Evolutionary conservation across 2,797 vertebrate genomes (phyloP).

Genomic region (Erethizon dorsatum): DNA sequence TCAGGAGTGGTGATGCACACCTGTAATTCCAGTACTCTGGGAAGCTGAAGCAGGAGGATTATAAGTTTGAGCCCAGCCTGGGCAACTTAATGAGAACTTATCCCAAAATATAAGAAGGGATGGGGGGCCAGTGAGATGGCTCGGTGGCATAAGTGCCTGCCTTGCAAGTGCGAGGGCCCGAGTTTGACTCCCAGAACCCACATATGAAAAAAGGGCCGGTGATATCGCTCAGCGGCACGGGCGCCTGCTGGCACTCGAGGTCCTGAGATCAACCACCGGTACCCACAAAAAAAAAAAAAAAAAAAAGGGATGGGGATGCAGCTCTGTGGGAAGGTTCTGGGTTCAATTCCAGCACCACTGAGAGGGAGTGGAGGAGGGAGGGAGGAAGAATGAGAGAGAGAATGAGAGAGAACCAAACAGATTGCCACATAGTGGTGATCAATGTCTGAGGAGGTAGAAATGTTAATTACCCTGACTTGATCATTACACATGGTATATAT

Average conservation of each 20-base stretch:
- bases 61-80: neutral
- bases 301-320: neutral
- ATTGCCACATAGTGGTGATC: neutral
- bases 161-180: too few relatives aligned
- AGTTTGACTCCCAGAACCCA: too few relatives aligned
- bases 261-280: too few relatives aligned
- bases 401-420: neutral
- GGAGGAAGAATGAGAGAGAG: too few relatives aligned
- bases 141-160: too few relatives aligned
- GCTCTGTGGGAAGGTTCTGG: neutral
- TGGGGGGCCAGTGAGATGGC: neutral
- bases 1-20: neutral
- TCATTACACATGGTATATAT: too few relatives aligned
- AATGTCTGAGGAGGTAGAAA: too few relatives aligned
- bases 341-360: neutral
- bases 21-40: neutral
- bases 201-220: too few relatives aligned
- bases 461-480: too few relatives aligned
- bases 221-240: too few relatives aligned
- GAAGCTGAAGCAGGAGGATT: neutral
- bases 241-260: too few relatives aligned
- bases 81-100: neutral
- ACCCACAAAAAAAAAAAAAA: too few relatives aligned
- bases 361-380: neutral
- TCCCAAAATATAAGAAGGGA: neutral